Base-by-base conservation (phyloP, 2,797 vertebrate genomes). In the Bradypus variegatus region DNA sequence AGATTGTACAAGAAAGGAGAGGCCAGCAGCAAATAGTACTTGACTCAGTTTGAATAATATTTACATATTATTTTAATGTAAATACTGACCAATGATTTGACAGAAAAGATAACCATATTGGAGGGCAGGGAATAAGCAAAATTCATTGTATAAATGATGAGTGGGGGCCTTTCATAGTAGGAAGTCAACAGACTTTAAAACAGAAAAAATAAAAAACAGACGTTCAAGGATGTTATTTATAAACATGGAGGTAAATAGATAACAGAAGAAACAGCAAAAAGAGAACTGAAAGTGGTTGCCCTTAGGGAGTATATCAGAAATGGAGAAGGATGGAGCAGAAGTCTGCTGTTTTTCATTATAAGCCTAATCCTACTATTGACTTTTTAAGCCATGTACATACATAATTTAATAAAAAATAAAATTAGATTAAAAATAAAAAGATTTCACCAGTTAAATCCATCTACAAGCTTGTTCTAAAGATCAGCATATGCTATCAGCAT, bases 31-130 rank as follows among this genome's bases (percentile, higher is more conserved):
- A 69, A 72, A 89, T 1, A 89, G 69, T 81, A 58, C 87, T 82
- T 60, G 86, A 38, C 77, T 95, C 92, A 94, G 93, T 92, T 91
- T 69, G 75, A 78, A 80, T 62, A 16, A 64, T 69, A 67, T 93
- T 92, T 91, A 86, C 62, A 31, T 3, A 90, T 65, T 86, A 53
- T 11, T 80, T 83, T 77, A 36, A 88, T n/a, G 55, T 58, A 86
- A 91, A 81, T 76, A 62, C 67, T 31, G 73, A 36, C 55, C 85
- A n/a, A 55, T 36, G 64, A 69, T 69, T 60, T 67, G 58, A 86
- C 29, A 19, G 19, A 36, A 88, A 60, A 36, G 25, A 41, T n/a
- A 33, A 78, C 77, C 29, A 0, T 1, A 33, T 3, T 6, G 27
- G 36, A 67, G 64, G 69, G 25, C 65, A 41, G 15, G 7, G 31